These are phyloP conservation scores for Mya arenaria DNA, from an alignment of 1,140 invertebrate genomes.

Conservation along the genomic window DNA sequence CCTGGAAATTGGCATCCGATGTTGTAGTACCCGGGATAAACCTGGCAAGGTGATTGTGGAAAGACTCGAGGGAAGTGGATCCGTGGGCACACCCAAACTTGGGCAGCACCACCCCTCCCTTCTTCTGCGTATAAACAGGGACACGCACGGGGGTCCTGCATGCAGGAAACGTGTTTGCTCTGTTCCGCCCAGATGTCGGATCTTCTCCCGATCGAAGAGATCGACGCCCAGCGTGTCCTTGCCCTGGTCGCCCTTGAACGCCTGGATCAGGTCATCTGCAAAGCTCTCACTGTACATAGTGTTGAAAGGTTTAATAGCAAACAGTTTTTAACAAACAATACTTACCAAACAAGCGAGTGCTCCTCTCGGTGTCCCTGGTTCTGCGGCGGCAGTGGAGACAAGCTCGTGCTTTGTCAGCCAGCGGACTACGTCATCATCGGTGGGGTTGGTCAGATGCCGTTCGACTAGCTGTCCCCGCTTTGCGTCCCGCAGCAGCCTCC, in stretches of 20 bases:
- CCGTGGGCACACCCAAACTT: slow-evolving; percentile 5
- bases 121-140: slow-evolving; percentile 43
- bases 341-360: neutral
- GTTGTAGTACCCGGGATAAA: slow-evolving; percentile 53
- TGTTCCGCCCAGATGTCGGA: slow-evolving; percentile 15
- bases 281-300: too few relatives aligned
- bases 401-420: slow-evolving; percentile 50
- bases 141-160: slow-evolving; percentile 59
- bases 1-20: slow-evolving; percentile 53
- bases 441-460: neutral
- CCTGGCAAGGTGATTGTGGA: neutral
- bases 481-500: slow-evolving; percentile 54
- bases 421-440: slow-evolving; percentile 1
- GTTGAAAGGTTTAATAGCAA: too few relatives aligned
- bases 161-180: slow-evolving; percentile 51
- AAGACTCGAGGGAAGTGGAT: slow-evolving; percentile 26
- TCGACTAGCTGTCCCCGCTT: slow-evolving; percentile 49
- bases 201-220: slow-evolving; percentile 6
- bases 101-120: neutral
- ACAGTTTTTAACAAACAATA: too few relatives aligned
- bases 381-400: slow-evolving; percentile 57
- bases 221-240: slow-evolving; percentile 13
- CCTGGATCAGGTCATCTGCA: slow-evolving; percentile 9
- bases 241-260: neutral
- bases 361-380: slow-evolving; percentile 56